Percentiles rank a stretch among this genome's conserved stretches.
These are phyloP conservation scores for Bombus superbus DNA, from an alignment of 1,140 invertebrate species.

Conservation along the genomic window DNA sequence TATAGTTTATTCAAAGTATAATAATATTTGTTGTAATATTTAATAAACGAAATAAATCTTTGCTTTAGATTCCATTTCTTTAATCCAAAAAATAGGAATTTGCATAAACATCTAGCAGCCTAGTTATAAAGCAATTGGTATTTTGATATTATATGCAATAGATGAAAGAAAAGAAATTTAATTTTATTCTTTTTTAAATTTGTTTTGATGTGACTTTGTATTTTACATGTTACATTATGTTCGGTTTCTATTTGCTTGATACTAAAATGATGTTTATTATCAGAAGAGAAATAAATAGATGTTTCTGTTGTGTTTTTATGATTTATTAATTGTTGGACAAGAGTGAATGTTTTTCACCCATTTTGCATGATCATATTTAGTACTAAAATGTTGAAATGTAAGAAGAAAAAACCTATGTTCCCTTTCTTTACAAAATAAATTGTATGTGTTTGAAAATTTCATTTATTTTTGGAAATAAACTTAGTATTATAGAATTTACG, in stretches of 20 bases:
- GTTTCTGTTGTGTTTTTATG: neutral
- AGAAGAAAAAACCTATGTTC: neutral
- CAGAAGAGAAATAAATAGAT: neutral
- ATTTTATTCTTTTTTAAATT: constrained; percentile 2
- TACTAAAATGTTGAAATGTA: neutral
- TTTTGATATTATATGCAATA: neutral
- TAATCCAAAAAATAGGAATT: neutral
- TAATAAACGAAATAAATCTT: neutral
- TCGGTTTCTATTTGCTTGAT: neutral
- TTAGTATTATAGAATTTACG: neutral
- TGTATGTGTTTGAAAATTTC: neutral
- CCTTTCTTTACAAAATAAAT: neutral
- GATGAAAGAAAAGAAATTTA: neutral
- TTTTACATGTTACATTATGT: neutral
- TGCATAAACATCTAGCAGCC: neutral
- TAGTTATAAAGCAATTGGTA: neutral
- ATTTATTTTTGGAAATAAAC: constrained; percentile 12
- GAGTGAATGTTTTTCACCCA: neutral
- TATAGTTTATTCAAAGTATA: neutral
- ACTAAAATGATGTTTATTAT: neutral
- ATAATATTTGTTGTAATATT: neutral
- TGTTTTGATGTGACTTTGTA: neutral
- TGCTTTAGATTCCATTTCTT: neutral
- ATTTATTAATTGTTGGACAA: neutral
- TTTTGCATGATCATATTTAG: neutral